Base-by-base conservation (phyloP, 2,113 vertebrate genomes). In the Myxocyprinus asiaticus region DNA sequence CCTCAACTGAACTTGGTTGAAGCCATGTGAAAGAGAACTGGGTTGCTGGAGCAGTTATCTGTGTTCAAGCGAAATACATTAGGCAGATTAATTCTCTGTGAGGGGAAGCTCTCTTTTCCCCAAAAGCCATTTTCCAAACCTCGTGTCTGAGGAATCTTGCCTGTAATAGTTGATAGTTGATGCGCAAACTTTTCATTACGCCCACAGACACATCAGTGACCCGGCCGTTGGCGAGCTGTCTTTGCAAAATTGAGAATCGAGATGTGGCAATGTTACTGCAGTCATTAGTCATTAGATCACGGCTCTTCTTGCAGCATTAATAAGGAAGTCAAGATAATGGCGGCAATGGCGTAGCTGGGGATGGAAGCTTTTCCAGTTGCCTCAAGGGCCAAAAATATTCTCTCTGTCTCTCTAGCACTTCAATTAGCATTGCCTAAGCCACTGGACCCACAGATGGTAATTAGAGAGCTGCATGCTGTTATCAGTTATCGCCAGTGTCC, bases 11-110 rank as follows among this genome's bases (percentile, higher is more conserved):
- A 80, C 33, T 71, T 43, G 10, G 17, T 33, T 33, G 22, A 33
- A 33, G 81, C 56, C 53, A 72, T 42, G 62, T 61, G 67, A 53
- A 78, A 82, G 44, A 70, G 67, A 47, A 59, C 70, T 66, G 42
- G 51, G 45, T 47, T 53, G 68, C 59, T 58, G 50, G 62, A 72
- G 50, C 9, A 8, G 61, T 64, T 51, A 12, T 66, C 22, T 33
- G 22, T 33, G 22, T 33, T 33, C 65, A 66, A 47, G 65, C 55
- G 59, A 59, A 67, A 75, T 56, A 74, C 65, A 76, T 76, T 56
- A 61, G 51, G 51, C 42, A 78, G 76, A 82, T 82, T 72, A 77
- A 82, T 72, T 82, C 51, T 77, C 61, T n/a, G 58, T 48, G 7
- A 66, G 33, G 14, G 14, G 7, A 65, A 42, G 74, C 42, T 44